Evolutionary conservation across 2,888 invertebrate species (phyloP), one percentile per base, ranked within the genome.

Genomic region (Cantharis nigra): DNA sequence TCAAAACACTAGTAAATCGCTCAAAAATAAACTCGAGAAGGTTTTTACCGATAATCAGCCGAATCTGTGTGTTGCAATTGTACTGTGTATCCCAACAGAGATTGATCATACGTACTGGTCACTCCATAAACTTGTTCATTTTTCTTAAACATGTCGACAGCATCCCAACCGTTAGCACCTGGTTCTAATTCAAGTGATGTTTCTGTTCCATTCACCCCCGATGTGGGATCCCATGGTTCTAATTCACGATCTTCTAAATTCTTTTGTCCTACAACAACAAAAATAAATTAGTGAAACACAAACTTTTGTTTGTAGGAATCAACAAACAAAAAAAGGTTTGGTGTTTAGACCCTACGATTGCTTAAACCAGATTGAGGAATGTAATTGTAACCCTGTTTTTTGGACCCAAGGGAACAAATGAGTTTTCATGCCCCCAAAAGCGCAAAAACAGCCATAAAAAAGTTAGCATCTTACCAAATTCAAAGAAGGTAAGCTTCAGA

Each of bases 101-200:
- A 94, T 85, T 97, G 96, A 87, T 97, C 97, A 88, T 96, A 99
- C 3, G 97, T 97, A 82, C 97, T 96, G 85, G 94, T 94, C 10
- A 98, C 97, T 74, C 98, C 97, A 89, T 98, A 98, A 81, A 95
- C 92, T 86, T 93, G 92, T 87, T 97, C 96, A 89, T 98, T 98
- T 87, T 94, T 96, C 81, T 94, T 92, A 89, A 99, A 99, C 98
- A 99, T 99, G 83, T 98, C 98, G 88, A 95, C 94, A 2, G 95
- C 95, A 90, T 98, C 97, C 98, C 99, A 99, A 77, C 98, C 98
- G 90, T 97, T 97, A 89, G 94, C 92, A 81, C 93, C 92, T 82
- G 93, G 91, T 85, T 95, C 95, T 76, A 95, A 88, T 83, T 95
- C 95, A 81, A 92, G 89, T 76, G 93, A 90, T 28, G 92, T 90